phyloP scores from a whole-genome alignment of 2,113 vertebrate genomes.

The Cinclus cinclus region DNA sequence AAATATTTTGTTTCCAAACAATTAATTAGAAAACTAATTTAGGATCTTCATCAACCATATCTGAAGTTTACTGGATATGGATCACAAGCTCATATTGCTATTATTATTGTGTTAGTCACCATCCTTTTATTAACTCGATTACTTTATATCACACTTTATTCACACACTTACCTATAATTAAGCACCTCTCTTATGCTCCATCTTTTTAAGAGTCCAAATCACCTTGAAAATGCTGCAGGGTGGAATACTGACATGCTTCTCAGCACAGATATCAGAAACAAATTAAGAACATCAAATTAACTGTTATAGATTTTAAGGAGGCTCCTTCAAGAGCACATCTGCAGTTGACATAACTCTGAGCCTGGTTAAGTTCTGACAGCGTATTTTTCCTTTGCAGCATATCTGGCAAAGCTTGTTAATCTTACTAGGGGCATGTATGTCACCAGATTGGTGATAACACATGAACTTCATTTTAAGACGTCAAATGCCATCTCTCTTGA shows the following conservation, averaged over 20 bases:
- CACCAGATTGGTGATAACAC: slow-evolving; percentile 23
- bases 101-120: slow-evolving; percentile 33
- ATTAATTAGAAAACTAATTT: slow-evolving; percentile 62
- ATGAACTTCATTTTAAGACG: slow-evolving; percentile 33
- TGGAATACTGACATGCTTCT: not conserved
- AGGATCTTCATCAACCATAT: slow-evolving; percentile 53
- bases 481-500: slow-evolving; percentile 2
- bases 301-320: slow-evolving; percentile 11
- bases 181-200: slow-evolving; percentile 2
- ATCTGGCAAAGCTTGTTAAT: slow-evolving; percentile 32
- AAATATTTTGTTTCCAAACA: slow-evolving; percentile 72
- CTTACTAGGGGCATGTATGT: slow-evolving; percentile 22
- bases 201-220: slow-evolving; percentile 42
- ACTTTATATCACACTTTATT: slow-evolving; percentile 30
- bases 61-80: slow-evolving; percentile 39
- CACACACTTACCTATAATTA: slow-evolving; percentile 39
- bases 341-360: not conserved
- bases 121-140: slow-evolving; percentile 49
- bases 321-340: not conserved
- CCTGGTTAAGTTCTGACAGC: not conserved
- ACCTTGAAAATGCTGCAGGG: slow-evolving; percentile 42
- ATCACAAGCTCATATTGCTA: slow-evolving; percentile 33
- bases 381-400: not conserved
- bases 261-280: not conserved
- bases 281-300: not conserved